Base-by-base conservation (phyloP, 2,888 invertebrate genomes). In the Acronicta alni region DNA sequence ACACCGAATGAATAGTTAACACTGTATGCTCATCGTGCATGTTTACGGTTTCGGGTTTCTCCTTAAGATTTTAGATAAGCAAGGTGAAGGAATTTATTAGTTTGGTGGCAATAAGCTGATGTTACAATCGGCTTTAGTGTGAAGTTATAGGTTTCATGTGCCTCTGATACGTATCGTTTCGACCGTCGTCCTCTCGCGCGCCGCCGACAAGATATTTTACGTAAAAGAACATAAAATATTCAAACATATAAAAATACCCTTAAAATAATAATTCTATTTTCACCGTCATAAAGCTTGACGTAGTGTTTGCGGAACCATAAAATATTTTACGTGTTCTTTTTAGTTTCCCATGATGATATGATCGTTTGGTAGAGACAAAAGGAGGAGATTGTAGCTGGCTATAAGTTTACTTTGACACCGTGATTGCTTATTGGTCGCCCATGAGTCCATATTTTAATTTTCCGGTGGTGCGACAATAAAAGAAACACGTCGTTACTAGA, bases 41-140 rank as follows among this genome's bases (percentile, higher is more conserved):
- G 91, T 93, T 91, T 91, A 93, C 89, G 93, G 94, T 93, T 93
- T 94, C 90, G 89, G 89, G 90, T 94, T 94, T 90, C 93, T 86
- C 89, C 89, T 89, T 85, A 89, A 94, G 94, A 94, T 93, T 88
- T 80, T 80, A 87, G 93, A 93, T 94, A 93, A 89, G 82, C 81
- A 82, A 73, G 83, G 84, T 83, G 67, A 72, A 67, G 87, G 89
- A 88, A 91, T 94, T 93, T 92, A 93, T 93, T 90, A 89, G 90
- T 92, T 88, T 89, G 86, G 84, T 85, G 87, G 88, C 90, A 89
- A 90, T 91, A 92, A 91, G 90, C 88, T 88, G 90, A 89, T 91
- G 89, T 89, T 89, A 90, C 91, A 90, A 91, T 92, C 88, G 85
- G 83, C 80, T 86, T 84, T 78, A 75, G 85, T 86, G 86, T 89